Evolutionary conservation across 2,888 invertebrate genomes (phyloP), one percentile per base, ranked within the genome.

Genomic region (Tachina grossa): DNA sequence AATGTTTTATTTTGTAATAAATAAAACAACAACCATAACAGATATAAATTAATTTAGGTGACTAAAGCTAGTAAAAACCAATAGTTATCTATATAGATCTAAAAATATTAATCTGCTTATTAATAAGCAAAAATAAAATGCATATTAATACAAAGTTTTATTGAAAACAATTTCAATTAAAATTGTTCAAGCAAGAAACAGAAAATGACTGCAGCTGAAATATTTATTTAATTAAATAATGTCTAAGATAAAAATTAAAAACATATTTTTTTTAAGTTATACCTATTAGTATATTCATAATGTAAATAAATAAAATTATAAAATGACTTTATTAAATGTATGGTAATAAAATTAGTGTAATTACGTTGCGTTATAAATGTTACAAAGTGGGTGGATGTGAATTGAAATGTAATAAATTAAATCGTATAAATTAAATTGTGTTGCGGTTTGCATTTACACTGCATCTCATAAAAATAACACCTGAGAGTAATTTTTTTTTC

Each of bases 1-100:
- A 85, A 76, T 72, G 49, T 75, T 82, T 75, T 75, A 51, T 55
- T 49, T 66, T 71, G 22, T 61, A 71, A 83, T 83, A 83, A 82
- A 83, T 79, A 76, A 59, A 45, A 66, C 31, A 31, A 31, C 31
- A 55, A 22, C 55, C 19, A 31, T 16, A 57, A 22, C 41, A 71
- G 13, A 63, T 31, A 49, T 47, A 47, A 63, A 65, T 55, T 45
- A 43, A 66, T 49, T 55, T 59, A 65, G 19, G 55, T 63, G 43
- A 43, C 31, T 53, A 65, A 63, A 43, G 45, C 76, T 13, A 31
- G 11, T 63, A 45, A 22, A 57, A 49, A 11, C 22, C 16, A 55
- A 80, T 43, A 80, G 74, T 51, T 74, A n/a, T n/a, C n/a, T n/a
- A 49, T 65, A 31, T 55, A 66, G 4, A 65, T 74, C 31, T 31